Conservation (phyloP, 2,113 vertebrate genomes). For the Brachirus orientalis region DNA sequence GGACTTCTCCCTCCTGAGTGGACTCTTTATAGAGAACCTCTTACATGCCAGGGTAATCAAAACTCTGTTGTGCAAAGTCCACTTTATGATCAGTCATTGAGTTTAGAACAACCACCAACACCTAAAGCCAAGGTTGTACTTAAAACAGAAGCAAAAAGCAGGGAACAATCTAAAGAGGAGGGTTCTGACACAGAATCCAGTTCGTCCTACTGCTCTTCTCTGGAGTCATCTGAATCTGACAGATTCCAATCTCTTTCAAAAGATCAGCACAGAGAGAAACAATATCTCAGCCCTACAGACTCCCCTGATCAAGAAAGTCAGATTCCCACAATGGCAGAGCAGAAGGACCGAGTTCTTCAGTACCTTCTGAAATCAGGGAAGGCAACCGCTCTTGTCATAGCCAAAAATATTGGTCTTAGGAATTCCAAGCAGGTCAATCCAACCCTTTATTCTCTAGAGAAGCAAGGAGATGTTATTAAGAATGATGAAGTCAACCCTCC, state of each 20-base stretch:
- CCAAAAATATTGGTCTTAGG: conserved; percentile 87
- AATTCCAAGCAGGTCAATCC: conserved; percentile 85
- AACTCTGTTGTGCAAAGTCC: not conserved
- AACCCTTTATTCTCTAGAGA: conserved; percentile 86
- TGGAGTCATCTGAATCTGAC: conserved; percentile 56
- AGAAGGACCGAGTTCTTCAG: conserved; percentile 86
- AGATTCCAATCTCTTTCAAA: conserved; percentile 26
- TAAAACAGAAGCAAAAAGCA: conserved; percentile 27
- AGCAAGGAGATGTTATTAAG: conserved; percentile 87
- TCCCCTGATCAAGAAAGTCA: conserved; percentile 7
- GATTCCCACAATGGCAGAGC: conserved; percentile 81
- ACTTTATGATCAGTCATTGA: not conserved
- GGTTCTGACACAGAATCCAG: conserved; percentile 64
- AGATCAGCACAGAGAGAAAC: conserved; percentile 6
- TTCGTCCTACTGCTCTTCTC: conserved; percentile 52
- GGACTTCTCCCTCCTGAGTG: conserved; percentile 82
- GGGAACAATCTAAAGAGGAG: conserved; percentile 13
- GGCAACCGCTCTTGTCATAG: conserved; percentile 84
- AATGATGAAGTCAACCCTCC: conserved; percentile 67
- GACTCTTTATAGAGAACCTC: conserved; percentile 67
- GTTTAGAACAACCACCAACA: conserved; percentile 12
- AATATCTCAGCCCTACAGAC: not conserved
- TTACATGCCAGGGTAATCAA: not conserved
- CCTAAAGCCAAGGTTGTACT: conserved; percentile 16
- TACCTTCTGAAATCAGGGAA: conserved; percentile 79